A percentile compares a stretch with the other conserved stretches of the same genome.
Conservation (phyloP, 2,113 vertebrate species). For the Pyxicephalus adspersus region DNA sequence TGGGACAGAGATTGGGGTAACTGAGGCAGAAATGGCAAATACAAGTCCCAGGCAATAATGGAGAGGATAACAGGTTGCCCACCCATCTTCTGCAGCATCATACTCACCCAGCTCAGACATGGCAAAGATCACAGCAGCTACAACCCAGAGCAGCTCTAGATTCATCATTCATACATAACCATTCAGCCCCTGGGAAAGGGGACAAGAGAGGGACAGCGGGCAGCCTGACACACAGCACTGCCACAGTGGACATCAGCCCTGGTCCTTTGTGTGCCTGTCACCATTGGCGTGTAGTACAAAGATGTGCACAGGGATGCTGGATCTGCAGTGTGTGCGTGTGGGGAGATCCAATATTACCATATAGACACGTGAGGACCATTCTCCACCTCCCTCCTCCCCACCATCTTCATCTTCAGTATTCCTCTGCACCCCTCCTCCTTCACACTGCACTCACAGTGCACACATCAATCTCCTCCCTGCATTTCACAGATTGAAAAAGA, state of each 20-base stretch:
- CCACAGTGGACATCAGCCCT: constrained; percentile 51
- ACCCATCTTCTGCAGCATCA: background rate
- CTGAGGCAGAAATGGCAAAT: background rate
- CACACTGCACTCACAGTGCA: constrained; percentile 8
- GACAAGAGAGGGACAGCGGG: constrained; percentile 8
- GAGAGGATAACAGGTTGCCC: background rate
- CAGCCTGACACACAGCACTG: constrained; percentile 15
- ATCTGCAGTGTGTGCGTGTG: constrained; percentile 38
- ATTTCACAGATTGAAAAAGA: no score
- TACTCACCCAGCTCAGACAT: constrained; percentile 49
- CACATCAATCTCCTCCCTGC: constrained; percentile 14
- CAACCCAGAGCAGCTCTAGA: constrained; percentile 49
- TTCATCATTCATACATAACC: constrained; percentile 52
- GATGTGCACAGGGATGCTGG: constrained; percentile 39
- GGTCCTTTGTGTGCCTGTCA: constrained; percentile 48
- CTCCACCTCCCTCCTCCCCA: constrained; percentile 25
- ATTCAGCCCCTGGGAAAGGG: constrained; percentile 50
- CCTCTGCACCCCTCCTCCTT: background rate
- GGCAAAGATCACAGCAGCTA: constrained; percentile 51
- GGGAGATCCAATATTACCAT: constrained; percentile 50
- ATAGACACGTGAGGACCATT: constrained; percentile 45
- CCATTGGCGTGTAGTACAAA: constrained; percentile 34
- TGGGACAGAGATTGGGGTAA: background rate
- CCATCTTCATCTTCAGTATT: constrained; percentile 26
- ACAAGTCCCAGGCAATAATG: background rate